Conservation (phyloP, 2,888 invertebrate species). For the Tanytarsus gracilentus region DNA sequence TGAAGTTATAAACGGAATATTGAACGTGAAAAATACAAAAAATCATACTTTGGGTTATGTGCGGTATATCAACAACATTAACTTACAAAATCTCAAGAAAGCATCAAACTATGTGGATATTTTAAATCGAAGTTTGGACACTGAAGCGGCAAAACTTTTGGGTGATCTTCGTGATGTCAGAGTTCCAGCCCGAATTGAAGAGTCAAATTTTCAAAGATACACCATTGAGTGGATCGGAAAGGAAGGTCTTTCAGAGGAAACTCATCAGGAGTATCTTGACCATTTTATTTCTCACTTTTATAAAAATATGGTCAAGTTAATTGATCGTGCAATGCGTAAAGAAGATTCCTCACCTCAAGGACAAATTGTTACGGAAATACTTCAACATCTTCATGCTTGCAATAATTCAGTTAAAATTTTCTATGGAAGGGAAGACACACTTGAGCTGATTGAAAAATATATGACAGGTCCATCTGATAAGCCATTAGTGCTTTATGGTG, state of each 20-base stretch:
- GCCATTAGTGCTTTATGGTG: conserved; percentile 85
- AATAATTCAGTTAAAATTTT: conserved; percentile 89
- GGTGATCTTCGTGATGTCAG: conserved; percentile 84
- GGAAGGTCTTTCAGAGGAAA: conserved; percentile 85
- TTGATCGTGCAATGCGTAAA: conserved; percentile 89
- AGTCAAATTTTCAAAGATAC: conserved; percentile 83
- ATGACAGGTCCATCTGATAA: conserved; percentile 78
- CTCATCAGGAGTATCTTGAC: conserved; percentile 86
- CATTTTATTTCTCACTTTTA: conserved; percentile 93
- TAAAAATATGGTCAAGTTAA: conserved; percentile 81
- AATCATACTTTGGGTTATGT: conserved; percentile 93
- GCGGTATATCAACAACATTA: conserved; percentile 94
- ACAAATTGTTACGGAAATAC: conserved; percentile 84
- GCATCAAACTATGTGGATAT: conserved; percentile 95
- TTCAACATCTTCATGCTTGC: conserved; percentile 92
- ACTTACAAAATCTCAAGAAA: conserved; percentile 86
- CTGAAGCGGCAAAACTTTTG: conserved; percentile 82
- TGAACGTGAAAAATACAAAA: conserved; percentile 78
- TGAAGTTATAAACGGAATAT: conserved; percentile 91
- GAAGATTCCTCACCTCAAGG: conserved; percentile 91
- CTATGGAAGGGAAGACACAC: conserved; percentile 81
- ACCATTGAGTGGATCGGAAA: conserved; percentile 96
- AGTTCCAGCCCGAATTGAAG: conserved; percentile 79
- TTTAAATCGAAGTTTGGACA: conserved; percentile 80
- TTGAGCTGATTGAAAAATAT: conserved; percentile 69